Base-by-base conservation (phyloP, 1,140 invertebrate genomes). In the Onthophagus taurus region DNA sequence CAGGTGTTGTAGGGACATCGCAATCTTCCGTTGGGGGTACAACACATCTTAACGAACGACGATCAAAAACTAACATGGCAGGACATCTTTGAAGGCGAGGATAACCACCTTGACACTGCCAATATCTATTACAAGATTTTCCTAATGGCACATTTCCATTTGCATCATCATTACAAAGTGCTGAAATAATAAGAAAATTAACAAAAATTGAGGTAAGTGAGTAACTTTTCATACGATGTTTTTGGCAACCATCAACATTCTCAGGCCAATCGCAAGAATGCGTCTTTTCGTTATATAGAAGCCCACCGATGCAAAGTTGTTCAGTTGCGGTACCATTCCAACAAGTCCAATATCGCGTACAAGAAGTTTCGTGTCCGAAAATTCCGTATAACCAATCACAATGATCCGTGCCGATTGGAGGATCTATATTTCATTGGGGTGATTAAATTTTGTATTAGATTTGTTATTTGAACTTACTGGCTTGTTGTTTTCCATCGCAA, bases 381-480 rank as follows among this genome's bases (percentile, higher is more conserved):
- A 92, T 91, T 16, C 89, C 89, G 60, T 91, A 93, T 43, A 90
- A 67, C 89, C 89, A 93, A 55, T 89, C 87, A 60, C 89, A 93
- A 58, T 92, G 89, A 48, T 91, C 88, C 0, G 80, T 81, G 6
- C 75, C 71, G 38, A 89, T 83, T 18, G 88, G 87, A 11, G 84
- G 76, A 65, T 93, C 84, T 87, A 60, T 26, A 26, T 26, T 26
- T 26, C 24, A 26, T 26, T 26, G 7, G 24, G n/a, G n/a, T n/a
- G n/a, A n/a, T n/a, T n/a, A n/a, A n/a, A 26, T 29, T 17, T 41
- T n/a, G 8, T 19, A 17, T 2, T 21, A 26, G 21, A 16, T 26
- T 41, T 24, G 23, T n/a, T 6, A n/a, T 6, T 26, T 41, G 38
- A 21, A 71, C 75, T 72, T 64, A 78, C 76, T 84, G 2, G 80